Evolutionary conservation across 2,797 vertebrate genomes (phyloP).

Genomic region (Cottoperca gobio): DNA sequence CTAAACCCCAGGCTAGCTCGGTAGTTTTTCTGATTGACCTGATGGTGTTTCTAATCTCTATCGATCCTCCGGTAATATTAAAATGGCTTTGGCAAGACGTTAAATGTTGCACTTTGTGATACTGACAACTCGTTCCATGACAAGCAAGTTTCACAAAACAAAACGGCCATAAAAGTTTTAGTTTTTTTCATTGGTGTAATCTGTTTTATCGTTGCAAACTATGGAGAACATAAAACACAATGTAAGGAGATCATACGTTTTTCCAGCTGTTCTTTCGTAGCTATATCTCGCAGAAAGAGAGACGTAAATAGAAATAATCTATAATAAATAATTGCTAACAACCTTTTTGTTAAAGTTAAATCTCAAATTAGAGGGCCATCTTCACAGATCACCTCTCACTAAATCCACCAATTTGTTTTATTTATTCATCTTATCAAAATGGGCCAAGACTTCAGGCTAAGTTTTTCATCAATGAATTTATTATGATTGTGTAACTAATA

Average conservation of each 20-base stretch:
- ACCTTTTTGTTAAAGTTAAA: not conserved
- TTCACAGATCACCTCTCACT: too few species aligned
- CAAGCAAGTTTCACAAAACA: not conserved
- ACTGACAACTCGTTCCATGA: too few species aligned
- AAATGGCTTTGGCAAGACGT: not conserved
- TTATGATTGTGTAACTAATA: not conserved
- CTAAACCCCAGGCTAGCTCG: not conserved
- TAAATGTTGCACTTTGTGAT: not conserved
- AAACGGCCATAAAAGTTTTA: not conserved
- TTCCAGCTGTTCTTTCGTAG: not conserved
- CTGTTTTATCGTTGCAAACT: not conserved
- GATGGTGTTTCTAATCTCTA: not conserved
- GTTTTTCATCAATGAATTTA: not conserved
- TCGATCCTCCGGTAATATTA: too few species aligned
- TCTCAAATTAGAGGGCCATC: not conserved
- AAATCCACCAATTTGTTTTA: not conserved
- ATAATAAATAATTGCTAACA: too few species aligned
- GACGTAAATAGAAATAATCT: not conserved
- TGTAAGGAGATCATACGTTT: not conserved
- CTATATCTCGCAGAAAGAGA: not conserved
- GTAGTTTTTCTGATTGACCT: not conserved
- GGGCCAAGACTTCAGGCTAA: not conserved
- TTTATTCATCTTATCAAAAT: not conserved
- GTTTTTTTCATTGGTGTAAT: not conserved
- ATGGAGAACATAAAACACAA: not conserved